Evolutionary conservation across 2,888 invertebrate genomes (phyloP).

Genomic region (Pseudeuparius sepicola): DNA sequence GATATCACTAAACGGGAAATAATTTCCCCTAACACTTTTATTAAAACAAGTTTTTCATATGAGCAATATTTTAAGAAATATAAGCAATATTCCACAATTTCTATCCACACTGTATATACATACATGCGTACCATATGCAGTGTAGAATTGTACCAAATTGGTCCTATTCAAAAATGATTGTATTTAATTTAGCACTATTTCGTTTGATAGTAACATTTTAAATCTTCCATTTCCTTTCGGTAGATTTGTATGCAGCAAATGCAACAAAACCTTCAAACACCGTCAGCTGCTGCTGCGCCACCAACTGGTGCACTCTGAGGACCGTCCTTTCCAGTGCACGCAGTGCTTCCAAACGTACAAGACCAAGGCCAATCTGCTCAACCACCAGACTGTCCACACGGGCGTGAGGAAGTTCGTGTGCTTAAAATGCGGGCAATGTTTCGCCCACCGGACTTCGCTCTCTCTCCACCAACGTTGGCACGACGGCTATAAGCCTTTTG

Average conservation of each 20-base stretch:
- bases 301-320: constrained; percentile 67
- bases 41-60: too few species aligned
- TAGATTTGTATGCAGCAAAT: constrained; percentile 63
- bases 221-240: constrained; percentile 9
- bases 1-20: too few species aligned
- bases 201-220: constrained; percentile 41
- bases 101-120: too few species aligned
- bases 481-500: constrained; percentile 57
- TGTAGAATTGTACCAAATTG: too few species aligned
- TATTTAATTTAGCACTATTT: too few species aligned
- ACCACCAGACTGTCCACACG: constrained; percentile 62
- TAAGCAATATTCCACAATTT: too few species aligned
- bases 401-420: constrained; percentile 50
- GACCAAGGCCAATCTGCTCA: constrained; percentile 59
- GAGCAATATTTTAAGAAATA: too few species aligned
- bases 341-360: constrained; percentile 54
- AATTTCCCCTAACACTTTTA: too few species aligned
- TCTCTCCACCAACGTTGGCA: constrained; percentile 66
- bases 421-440: constrained; percentile 60
- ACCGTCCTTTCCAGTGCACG: constrained; percentile 53
- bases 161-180: too few species aligned
- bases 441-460: constrained; percentile 68
- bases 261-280: constrained; percentile 66
- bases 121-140: too few species aligned
- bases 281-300: constrained; percentile 65